Evolutionary conservation across 2,797 vertebrate genomes (phyloP), one percentile per base, ranked within the genome.

Genomic region (Schizopygopsis pylzovi): DNA sequence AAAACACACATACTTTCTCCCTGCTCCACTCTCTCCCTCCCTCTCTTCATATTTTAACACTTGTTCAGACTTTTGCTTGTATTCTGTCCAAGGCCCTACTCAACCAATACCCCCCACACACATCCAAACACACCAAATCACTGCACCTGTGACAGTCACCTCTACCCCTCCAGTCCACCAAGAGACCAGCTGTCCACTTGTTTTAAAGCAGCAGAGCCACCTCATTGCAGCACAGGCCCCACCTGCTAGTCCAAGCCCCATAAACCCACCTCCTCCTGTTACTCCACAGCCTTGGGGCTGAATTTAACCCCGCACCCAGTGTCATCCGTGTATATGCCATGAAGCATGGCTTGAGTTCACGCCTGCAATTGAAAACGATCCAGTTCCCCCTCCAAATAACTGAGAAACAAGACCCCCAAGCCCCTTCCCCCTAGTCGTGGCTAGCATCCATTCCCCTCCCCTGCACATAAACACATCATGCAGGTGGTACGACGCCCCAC

Each of bases 381-480:
- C 72, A 77, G 75, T 85, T 77, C 79, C 76, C 86, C 86, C 49
- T 73, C 80, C 71, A 83, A 85, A 89, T 75, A 80, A 82, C 79
- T 88, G 71, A 54, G 90, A 86, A 91, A 91, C 87, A 37, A 61
- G 83, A 91, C 79, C 82, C 80, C 81, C 65, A 70, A 20, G 59
- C 61, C 54, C 72, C 39, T 72, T 71, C 67, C 41, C 72, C 84
- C 79, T 47, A 59, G 61, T 52, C 75, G 1, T 49, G 70, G 52
- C 63, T 41, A 52, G 73, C n/a, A 25, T 71, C 61, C 65, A 73
- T 20, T 77, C 72, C 87, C 82, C 80, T 86, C 86, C 84, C 84
- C 89, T 91, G 87, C 92, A 91, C 93, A 95, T 95, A 94, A 95
- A 95, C 94, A 93, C 93, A 92, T 94, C 91, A 91, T 91, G 91